Percentiles rank a stretch among this genome's conserved stretches.
phyloP scores from a whole-genome alignment of 2,888 invertebrate species.

The Erebia aethiops region DNA sequence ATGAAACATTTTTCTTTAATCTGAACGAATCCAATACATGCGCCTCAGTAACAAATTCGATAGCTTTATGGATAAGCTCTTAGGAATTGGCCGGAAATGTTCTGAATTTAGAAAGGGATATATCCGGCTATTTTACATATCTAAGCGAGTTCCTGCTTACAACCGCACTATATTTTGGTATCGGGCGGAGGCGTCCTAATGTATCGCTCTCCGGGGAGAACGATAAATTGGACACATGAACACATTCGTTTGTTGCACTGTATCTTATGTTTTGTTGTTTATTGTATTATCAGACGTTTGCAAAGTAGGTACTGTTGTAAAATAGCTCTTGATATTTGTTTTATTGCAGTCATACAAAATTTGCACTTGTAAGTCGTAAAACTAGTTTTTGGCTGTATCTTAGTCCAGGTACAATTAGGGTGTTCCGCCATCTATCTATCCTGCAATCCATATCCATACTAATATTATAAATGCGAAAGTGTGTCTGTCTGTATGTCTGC shows the following conservation, averaged over 20 bases:
- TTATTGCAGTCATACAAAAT: background rate
- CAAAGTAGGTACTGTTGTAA: conserved; percentile 14
- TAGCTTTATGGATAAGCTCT: conserved; percentile 71
- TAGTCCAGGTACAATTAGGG: too few species aligned
- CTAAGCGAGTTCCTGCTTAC: conserved; percentile 40
- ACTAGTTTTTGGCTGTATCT: too few species aligned
- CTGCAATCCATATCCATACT: too few species aligned
- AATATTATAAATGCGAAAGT: too few species aligned
- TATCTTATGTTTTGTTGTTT: conserved; percentile 26
- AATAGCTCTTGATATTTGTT: background rate
- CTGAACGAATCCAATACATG: conserved; percentile 9
- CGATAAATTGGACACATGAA: conserved; percentile 52
- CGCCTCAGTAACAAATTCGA: conserved; percentile 63
- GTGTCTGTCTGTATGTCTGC: too few species aligned
- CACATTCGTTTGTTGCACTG: conserved; percentile 44
- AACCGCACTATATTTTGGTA: conserved; percentile 33
- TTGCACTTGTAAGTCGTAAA: too few species aligned
- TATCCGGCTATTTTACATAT: conserved; percentile 62
- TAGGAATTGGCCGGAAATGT: conserved; percentile 67
- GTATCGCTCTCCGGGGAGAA: conserved; percentile 53
- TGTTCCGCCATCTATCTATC: too few species aligned
- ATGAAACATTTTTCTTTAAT: too few species aligned
- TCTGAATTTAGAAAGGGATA: conserved; percentile 58
- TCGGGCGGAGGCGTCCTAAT: conserved; percentile 49
- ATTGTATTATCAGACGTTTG: conserved; percentile 18